These are phyloP conservation scores for Pomacea maculata DNA, from an alignment of 1,140 invertebrate genomes.

Conservation along the genomic window DNA sequence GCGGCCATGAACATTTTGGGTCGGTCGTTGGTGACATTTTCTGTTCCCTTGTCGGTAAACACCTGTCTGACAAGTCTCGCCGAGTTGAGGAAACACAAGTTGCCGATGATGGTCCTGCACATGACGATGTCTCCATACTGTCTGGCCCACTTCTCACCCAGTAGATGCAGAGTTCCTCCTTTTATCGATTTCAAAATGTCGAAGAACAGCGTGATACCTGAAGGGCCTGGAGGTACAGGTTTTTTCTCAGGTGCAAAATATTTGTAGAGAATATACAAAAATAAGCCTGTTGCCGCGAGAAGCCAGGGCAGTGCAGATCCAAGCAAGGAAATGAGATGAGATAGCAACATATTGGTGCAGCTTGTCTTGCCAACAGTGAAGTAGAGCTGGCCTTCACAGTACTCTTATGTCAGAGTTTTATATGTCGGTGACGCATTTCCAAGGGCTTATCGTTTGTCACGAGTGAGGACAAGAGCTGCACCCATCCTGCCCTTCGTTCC, in stretches of 20 bases:
- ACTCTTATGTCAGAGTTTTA: no score
- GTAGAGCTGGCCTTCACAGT: no score
- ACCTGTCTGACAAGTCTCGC: slow-evolving; percentile 2
- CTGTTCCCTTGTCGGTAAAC: not conserved
- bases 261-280: not conserved
- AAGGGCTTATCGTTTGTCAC: no score
- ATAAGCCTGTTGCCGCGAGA: not conserved
- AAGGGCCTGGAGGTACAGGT: not conserved
- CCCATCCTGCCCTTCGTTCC: no score
- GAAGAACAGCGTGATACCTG: not conserved
- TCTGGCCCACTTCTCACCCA: not conserved
- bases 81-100: not conserved
- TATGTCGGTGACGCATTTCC: no score
- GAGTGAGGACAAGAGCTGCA: no score
- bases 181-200: not conserved
- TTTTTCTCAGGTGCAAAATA: not conserved
- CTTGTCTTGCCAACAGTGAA: no score
- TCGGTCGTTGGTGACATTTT: slow-evolving; percentile 15
- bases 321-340: no score
- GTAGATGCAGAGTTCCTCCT: not conserved
- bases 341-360: no score
- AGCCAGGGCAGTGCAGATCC: no score
- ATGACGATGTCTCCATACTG: not conserved
- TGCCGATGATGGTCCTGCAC: not conserved
- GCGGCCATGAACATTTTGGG: slow-evolving; percentile 5